Percentiles rank a stretch among this genome's conserved stretches.
phyloP scores from a whole-genome alignment of 2,888 invertebrate genomes.

The Beris chalybata region DNA sequence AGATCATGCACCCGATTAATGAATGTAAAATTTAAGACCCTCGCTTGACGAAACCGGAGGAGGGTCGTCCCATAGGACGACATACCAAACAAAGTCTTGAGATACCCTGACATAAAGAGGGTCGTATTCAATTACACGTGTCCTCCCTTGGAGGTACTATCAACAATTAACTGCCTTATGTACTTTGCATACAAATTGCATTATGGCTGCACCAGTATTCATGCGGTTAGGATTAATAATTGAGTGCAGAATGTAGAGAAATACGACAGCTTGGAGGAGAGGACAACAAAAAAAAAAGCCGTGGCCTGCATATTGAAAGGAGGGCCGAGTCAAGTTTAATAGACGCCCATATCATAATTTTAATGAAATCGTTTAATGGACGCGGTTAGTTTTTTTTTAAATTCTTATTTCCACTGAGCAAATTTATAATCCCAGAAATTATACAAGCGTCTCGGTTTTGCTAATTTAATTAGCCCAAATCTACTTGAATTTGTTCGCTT shows the following conservation, averaged over 20 bases:
- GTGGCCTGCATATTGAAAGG: no score
- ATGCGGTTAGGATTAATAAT: conserved; percentile 19
- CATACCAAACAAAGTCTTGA: not conserved
- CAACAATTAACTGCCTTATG: conserved; percentile 1
- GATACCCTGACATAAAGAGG: conserved; percentile 5
- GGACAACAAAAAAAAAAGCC: conserved; percentile 5
- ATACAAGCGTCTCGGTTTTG: no score
- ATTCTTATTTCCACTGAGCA: no score
- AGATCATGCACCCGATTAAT: no score
- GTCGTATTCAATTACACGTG: conserved; percentile 15
- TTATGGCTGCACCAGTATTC: conserved; percentile 17
- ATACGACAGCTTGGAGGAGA: conserved; percentile 8
- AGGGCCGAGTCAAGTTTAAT: conserved; percentile 5
- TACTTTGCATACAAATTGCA: conserved; percentile 23
- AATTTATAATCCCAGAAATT: no score
- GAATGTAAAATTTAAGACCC: no score
- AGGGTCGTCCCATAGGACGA: no score
- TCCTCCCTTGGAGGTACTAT: conserved; percentile 6
- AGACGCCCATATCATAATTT: conserved; percentile 3
- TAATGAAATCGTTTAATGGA: no score
- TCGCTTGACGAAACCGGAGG: no score
- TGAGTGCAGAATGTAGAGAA: not conserved
- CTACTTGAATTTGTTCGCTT: no score
- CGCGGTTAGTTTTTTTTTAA: no score
- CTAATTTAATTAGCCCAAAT: no score